Percentiles rank a stretch among this genome's conserved stretches.
These are phyloP conservation scores for Setipinna tenuifilis DNA, from an alignment of 2,797 vertebrate species.

Conservation along the genomic window DNA sequence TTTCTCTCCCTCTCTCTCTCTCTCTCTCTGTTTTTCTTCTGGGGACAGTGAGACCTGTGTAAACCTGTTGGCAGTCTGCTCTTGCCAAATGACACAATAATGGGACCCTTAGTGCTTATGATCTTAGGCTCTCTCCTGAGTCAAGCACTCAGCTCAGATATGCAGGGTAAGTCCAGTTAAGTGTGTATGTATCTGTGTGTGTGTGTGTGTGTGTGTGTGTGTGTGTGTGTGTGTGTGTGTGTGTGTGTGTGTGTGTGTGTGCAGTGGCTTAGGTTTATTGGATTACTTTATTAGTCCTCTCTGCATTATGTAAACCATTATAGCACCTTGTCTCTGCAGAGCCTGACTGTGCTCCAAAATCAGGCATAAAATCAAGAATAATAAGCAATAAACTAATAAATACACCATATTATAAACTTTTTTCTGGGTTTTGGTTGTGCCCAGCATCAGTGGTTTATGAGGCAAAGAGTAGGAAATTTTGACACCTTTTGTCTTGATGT, in stretches of 20 bases:
- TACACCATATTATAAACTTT: conserved; percentile 36
- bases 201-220: conserved; percentile 29
- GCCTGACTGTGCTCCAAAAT: conserved; percentile 43
- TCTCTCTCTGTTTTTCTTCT: conserved; percentile 37
- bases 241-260: conserved; percentile 37
- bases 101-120: conserved; percentile 68
- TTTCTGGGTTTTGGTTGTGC: not conserved
- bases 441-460: not conserved
- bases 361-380: conserved; percentile 56
- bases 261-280: conserved; percentile 53
- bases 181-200: conserved; percentile 57
- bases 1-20: conserved; percentile 44
- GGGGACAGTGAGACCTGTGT: conserved; percentile 11
- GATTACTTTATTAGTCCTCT: conserved; percentile 56
- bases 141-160: conserved; percentile 65
- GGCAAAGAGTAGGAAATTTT: not conserved
- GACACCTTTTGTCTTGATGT: not conserved
- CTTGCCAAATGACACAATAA: conserved; percentile 66
- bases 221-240: conserved; percentile 33
- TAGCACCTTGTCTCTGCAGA: conserved; percentile 44
- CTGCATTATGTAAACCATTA: conserved; percentile 11
- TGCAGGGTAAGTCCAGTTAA: conserved; percentile 67
- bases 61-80: conserved; percentile 17
- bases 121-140: conserved; percentile 68
- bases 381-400: conserved; percentile 47